A percentile compares a stretch with the other conserved stretches of the same genome.
These are phyloP conservation scores for Eilema sororculum DNA, from an alignment of 2,888 invertebrate species.

Conservation along the genomic window DNA sequence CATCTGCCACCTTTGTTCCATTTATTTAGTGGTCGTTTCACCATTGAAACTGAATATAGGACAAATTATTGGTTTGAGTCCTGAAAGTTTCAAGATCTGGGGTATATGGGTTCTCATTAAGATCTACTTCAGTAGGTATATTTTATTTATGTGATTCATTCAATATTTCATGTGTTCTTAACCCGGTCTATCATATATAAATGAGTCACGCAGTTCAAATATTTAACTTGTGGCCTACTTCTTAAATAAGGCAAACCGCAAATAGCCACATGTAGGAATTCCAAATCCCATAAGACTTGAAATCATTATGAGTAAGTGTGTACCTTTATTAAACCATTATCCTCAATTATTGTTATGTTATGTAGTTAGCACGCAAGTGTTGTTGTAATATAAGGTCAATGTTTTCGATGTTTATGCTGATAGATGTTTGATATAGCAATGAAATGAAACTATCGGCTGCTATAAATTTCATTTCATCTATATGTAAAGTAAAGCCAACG, in stretches of 20 bases:
- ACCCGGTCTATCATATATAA: neutral
- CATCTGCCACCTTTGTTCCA: neutral
- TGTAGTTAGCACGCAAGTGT: neutral
- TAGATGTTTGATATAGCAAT: too few species aligned
- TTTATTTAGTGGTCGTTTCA: neutral
- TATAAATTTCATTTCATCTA: too few species aligned
- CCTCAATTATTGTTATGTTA: neutral
- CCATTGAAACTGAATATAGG: too few species aligned
- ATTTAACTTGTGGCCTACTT: neutral
- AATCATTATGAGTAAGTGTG: conserved; percentile 1
- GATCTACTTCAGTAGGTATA: too few species aligned
- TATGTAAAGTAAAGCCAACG: too few species aligned
- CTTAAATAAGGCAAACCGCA: conserved; percentile 6
- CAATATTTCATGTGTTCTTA: neutral
- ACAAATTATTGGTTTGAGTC: too few species aligned
- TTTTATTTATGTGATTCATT: neutral
- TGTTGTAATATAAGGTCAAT: neutral
- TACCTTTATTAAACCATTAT: neutral
- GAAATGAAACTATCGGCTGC: too few species aligned
- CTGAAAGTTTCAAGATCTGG: too few species aligned
- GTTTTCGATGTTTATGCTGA: too few species aligned
- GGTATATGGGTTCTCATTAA: neutral
- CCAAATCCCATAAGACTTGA: neutral
- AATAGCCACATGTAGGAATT: conserved; percentile 3
- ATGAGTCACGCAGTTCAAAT: neutral